Conservation (phyloP, 2,797 vertebrate genomes). For the Apogon talboti region DNA sequence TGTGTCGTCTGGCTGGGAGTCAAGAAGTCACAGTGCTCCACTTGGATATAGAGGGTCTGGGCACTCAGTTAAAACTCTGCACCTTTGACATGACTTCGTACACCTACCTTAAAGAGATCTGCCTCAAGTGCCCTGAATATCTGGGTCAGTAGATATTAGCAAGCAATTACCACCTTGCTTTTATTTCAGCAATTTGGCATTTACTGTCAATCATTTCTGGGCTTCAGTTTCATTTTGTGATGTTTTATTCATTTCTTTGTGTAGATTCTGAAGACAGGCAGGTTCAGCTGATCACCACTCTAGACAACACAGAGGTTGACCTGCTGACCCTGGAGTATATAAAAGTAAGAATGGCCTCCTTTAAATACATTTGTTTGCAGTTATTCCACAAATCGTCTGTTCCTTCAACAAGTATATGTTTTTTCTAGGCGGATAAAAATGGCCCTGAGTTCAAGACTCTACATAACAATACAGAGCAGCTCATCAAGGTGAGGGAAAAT, state of each 20-base stretch:
- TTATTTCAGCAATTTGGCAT: neutral
- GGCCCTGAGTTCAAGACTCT: conserved; percentile 88
- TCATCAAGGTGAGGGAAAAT: conserved; percentile 89
- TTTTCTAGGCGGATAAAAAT: conserved; percentile 89
- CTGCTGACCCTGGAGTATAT: conserved; percentile 91
- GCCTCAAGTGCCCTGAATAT: conserved; percentile 93
- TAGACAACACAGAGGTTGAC: conserved; percentile 94
- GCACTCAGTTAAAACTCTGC: conserved; percentile 90
- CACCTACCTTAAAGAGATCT: conserved; percentile 93
- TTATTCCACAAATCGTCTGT: neutral
- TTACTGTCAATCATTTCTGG: neutral
- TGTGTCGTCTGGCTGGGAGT: conserved; percentile 85
- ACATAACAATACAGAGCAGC: conserved; percentile 90
- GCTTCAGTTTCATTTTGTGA: conserved; percentile 1
- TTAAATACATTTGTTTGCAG: neutral
- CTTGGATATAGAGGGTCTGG: conserved; percentile 89
- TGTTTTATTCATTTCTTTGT: conserved; percentile 33
- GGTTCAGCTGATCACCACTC: conserved; percentile 93
- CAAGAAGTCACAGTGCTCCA: conserved; percentile 88
- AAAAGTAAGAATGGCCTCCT: conserved; percentile 82
- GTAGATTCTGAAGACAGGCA: conserved; percentile 91
- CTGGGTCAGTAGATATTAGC: conserved; percentile 84
- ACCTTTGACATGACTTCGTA: conserved; percentile 91
- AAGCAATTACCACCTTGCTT: neutral
- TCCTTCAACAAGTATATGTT: conserved; percentile 5